Conservation (phyloP, 2,888 invertebrate species). For the Sinodicranocentrus sp. region DNA sequence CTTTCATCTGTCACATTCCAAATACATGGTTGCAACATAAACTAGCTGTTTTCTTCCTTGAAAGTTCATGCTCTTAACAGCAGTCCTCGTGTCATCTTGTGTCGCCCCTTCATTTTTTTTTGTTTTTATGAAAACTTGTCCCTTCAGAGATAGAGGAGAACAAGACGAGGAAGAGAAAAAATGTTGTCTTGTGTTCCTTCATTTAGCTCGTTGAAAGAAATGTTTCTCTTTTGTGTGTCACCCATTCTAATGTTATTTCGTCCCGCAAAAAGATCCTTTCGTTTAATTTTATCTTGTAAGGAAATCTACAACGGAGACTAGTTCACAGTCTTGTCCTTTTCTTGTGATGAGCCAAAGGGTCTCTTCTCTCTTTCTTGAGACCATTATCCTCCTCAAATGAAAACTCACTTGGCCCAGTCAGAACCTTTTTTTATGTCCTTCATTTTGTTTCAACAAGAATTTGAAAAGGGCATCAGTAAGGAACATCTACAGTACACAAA, state of each 20-base stretch:
- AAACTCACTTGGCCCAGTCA: slow-evolving; percentile 41
- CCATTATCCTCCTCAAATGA: slow-evolving; percentile 19
- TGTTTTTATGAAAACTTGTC: slow-evolving; percentile 34
- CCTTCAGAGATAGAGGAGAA: neutral
- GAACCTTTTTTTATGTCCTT: slow-evolving; percentile 60
- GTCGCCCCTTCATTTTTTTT: slow-evolving; percentile 44
- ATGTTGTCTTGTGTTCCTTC: slow-evolving; percentile 23
- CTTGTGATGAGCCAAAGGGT: slow-evolving; percentile 48
- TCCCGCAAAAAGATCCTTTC: slow-evolving; percentile 54
- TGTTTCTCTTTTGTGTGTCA: neutral
- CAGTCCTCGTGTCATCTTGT: slow-evolving; percentile 39
- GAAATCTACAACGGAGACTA: slow-evolving; percentile 54
- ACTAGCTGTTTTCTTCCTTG: too few relatives aligned
- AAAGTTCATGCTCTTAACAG: too few relatives aligned
- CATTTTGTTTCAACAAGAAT: slow-evolving; percentile 61
- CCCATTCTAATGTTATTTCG: slow-evolving; percentile 30
- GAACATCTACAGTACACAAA: slow-evolving; percentile 19
- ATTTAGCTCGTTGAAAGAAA: slow-evolving; percentile 20
- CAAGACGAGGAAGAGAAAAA: slow-evolving; percentile 4
- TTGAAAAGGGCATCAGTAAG: slow-evolving; percentile 34
- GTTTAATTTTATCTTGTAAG: slow-evolving; percentile 37
- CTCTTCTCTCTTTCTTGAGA: slow-evolving; percentile 38
- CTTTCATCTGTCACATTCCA: slow-evolving; percentile 35
- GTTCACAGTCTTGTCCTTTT: slow-evolving; percentile 59
- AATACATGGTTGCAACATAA: too few relatives aligned